A percentile compares a stretch with the other conserved stretches of the same genome.
phyloP scores from a whole-genome alignment of 2,113 vertebrate genomes.

The Pterophyllum scalare region DNA sequence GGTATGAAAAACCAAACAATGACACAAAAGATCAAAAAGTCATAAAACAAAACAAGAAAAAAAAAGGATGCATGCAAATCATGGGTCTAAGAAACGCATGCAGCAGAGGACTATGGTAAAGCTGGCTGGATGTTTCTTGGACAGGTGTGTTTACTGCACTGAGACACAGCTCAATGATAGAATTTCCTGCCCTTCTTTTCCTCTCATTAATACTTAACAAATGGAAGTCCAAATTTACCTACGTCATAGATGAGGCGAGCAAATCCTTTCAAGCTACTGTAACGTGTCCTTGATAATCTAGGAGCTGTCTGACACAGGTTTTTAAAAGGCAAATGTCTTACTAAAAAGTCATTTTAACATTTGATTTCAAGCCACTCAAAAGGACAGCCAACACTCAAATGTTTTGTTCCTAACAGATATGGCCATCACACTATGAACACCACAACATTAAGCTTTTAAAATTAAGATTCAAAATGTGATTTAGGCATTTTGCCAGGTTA shows the following conservation, averaged over 20 bases:
- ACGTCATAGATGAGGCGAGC: slow-evolving; percentile 22
- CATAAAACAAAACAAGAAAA: slow-evolving; percentile 71
- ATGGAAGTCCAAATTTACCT: slow-evolving; percentile 28
- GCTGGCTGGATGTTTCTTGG: slow-evolving; percentile 84
- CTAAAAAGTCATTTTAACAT: slow-evolving; percentile 24
- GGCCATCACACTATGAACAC: neutral
- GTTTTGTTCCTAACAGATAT: neutral
- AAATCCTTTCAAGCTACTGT: slow-evolving; percentile 30
- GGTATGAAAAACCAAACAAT: slow-evolving; percentile 87
- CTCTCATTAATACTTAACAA: slow-evolving; percentile 33
- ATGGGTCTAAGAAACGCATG: slow-evolving; percentile 94
- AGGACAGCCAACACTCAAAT: slow-evolving; percentile 31
- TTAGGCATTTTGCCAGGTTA: neutral
- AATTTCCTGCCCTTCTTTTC: slow-evolving; percentile 46
- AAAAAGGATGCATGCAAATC: slow-evolving; percentile 80
- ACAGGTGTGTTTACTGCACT: slow-evolving; percentile 43
- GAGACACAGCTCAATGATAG: slow-evolving; percentile 11
- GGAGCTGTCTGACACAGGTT: slow-evolving; percentile 94
- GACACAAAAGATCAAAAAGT: slow-evolving; percentile 88
- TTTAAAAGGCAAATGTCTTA: slow-evolving; percentile 42
- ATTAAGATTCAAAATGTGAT: neutral
- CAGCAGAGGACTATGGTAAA: slow-evolving; percentile 96
- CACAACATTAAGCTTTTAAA: slow-evolving; percentile 2
- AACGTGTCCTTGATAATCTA: slow-evolving; percentile 70
- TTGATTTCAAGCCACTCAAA: slow-evolving; percentile 63